Evolutionary conservation across 2,113 vertebrate genomes (phyloP).

Genomic region (Lipophrys pholis): DNA sequence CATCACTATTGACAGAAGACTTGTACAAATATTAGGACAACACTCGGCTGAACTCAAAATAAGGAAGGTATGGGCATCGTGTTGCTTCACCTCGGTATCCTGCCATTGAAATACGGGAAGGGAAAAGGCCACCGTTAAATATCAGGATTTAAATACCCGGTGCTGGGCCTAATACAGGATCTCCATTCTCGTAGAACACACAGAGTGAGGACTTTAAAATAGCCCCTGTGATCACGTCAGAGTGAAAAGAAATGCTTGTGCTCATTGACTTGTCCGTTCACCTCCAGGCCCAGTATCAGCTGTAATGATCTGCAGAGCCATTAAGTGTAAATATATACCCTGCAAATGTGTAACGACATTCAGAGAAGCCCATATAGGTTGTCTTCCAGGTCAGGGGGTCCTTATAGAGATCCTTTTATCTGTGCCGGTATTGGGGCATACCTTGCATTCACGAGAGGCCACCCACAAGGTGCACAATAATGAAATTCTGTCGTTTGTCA

Average conservation of each 20-base stretch:
- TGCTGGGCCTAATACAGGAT: background rate
- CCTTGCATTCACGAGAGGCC: conserved; percentile 55
- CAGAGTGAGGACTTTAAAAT: conserved; percentile 3
- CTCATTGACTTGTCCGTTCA: conserved; percentile 6
- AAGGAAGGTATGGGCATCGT: conserved; percentile 70
- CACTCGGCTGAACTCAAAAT: conserved; percentile 73
- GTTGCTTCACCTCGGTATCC: conserved; percentile 73
- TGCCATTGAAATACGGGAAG: conserved; percentile 69
- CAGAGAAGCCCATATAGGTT: conserved; percentile 15
- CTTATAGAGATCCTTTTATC: conserved; percentile 34
- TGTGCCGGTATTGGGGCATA: conserved; percentile 53
- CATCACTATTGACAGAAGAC: conserved; percentile 57
- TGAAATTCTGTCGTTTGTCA: background rate
- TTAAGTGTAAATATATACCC: conserved; percentile 55
- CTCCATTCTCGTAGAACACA: background rate
- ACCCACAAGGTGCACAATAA: conserved; percentile 40
- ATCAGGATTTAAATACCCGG: conserved; percentile 10
- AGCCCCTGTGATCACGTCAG: conserved; percentile 8
- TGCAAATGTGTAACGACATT: conserved; percentile 14
- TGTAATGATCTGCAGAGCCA: conserved; percentile 38
- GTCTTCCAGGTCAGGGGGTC: conserved; percentile 25
- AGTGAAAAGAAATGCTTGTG: conserved; percentile 8
- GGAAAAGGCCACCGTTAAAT: conserved; percentile 22
- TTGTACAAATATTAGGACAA: conserved; percentile 72
- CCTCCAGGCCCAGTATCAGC: conserved; percentile 10